Conservation (phyloP, 92 coral and sea anemone genomes). For the Galaxea fascicularis region DNA sequence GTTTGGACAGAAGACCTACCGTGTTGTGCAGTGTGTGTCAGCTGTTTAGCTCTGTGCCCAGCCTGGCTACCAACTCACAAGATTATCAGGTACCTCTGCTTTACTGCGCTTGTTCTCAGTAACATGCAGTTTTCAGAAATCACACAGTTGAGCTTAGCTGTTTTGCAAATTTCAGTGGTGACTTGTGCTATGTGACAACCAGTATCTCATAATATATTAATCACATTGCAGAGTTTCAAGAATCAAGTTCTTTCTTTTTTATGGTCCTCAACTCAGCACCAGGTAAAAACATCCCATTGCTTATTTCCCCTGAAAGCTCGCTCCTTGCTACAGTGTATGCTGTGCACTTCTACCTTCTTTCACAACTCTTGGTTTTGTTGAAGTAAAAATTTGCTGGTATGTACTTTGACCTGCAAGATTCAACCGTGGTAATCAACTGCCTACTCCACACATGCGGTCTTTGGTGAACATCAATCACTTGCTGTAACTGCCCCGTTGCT, state of each 20-base stretch:
- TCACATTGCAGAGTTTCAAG: slow-evolving; percentile 74
- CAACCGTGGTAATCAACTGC: too few relatives aligned
- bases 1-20: slow-evolving; percentile 74
- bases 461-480: too few relatives aligned
- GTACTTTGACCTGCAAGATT: too few relatives aligned
- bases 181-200: background rate
- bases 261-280: slow-evolving; percentile 82
- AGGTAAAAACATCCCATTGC: slow-evolving; percentile 52
- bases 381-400: too few relatives aligned
- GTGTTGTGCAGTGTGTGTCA: slow-evolving; percentile 86
- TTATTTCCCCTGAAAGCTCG: too few relatives aligned
- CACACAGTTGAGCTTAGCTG: too few relatives aligned
- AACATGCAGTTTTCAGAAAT: background rate
- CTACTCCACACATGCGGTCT: too few relatives aligned
- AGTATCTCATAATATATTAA: background rate
- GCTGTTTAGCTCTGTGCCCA: slow-evolving; percentile 80
- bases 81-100: slow-evolving; percentile 72
- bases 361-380: too few relatives aligned
- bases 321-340: too few relatives aligned
- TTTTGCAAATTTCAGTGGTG: background rate
- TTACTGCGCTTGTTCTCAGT: background rate
- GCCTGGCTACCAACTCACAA: slow-evolving; percentile 70
- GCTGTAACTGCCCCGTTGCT: background rate
- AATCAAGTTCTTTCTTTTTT: slow-evolving; percentile 66
- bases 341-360: too few relatives aligned